Base-by-base conservation (phyloP, 2,113 vertebrate species). In the Macroglossus sobrinus region DNA sequence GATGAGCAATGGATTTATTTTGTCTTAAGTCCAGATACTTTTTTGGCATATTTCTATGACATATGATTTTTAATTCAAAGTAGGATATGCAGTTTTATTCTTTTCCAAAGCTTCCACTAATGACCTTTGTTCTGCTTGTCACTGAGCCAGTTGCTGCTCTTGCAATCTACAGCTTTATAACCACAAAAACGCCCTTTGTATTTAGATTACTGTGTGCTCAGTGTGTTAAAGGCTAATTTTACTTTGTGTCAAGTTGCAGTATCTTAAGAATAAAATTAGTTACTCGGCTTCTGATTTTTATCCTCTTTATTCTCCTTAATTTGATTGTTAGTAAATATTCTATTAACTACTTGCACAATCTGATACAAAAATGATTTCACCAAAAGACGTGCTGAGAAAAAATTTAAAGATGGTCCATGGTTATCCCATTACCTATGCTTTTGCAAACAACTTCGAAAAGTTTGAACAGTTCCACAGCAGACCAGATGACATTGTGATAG, bases 401-500 rank as follows among this genome's bases (percentile, higher is more conserved):
- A 96, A 98, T 28, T 94, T 96, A 43, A 91, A 12, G 43, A 78
- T 14, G 0, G 81, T 98, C 28, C 98, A 95, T 0, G 98, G 97
- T 1, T 80, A 91, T 40, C 98, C 98, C 35, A 98, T 99, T 61
- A 38, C 97, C 45, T 93, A 14, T 0, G 95, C 98, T 22, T 99
- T 98, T 0, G 1, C 89, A 7, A 24, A 30, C 0, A 75, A 98
- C 84, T 99, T 98, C 98, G 97, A 98, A 47, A 95, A 79, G 7
- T 0, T 98, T 0, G 40, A 98, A 38, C 19, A 75, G 24, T 99
- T 99, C 92, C 98, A 97, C 69, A 98, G 98, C 50, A 97, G 66
- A 21, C 98, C 98, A 0, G 98, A 98, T 30, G 98, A 99, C 91
- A 98, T 98, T 0, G 28, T 98, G 68, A 97, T 99, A 80, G 71